phyloP scores from a whole-genome alignment of 2,888 invertebrate genomes.

The Julus scandinavius region DNA sequence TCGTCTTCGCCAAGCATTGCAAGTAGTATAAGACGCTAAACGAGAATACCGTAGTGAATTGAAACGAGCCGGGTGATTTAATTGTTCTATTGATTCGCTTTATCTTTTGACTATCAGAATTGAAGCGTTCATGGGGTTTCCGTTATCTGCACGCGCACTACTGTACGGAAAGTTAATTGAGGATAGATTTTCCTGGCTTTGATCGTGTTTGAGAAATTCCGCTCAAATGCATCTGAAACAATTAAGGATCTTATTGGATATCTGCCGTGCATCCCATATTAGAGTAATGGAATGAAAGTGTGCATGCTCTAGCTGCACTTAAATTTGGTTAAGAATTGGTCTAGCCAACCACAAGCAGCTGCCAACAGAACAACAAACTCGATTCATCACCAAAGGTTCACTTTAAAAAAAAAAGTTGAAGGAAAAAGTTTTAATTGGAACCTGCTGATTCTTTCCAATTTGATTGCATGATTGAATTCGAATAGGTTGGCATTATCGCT shows the following conservation, averaged over 20 bases:
- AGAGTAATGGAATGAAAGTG: slow-evolving; percentile 37
- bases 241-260: slow-evolving; percentile 37
- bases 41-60: slow-evolving; percentile 40
- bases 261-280: slow-evolving; percentile 29
- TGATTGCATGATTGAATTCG: slow-evolving; percentile 43
- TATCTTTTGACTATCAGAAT: slow-evolving; percentile 46
- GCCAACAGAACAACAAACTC: slow-evolving; percentile 46
- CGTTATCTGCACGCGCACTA: neutral
- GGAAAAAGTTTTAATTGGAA: slow-evolving; percentile 44
- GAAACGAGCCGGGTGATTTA: slow-evolving; percentile 45
- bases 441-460: neutral
- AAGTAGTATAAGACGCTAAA: neutral
- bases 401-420: neutral
- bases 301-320: slow-evolving; percentile 27
- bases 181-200: slow-evolving; percentile 46
- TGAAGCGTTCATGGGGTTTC: slow-evolving; percentile 40
- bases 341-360: slow-evolving; percentile 43
- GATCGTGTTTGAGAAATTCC: slow-evolving; percentile 46
- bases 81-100: slow-evolving; percentile 46
- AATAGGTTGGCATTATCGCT: slow-evolving; percentile 15
- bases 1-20: neutral
- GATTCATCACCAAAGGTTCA: neutral
- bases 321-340: slow-evolving; percentile 33
- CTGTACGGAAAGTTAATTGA: slow-evolving; percentile 30
- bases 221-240: slow-evolving; percentile 46